Evolutionary conservation across 2,113 vertebrate species (phyloP).

Genomic region (Muscicapa adusta): DNA sequence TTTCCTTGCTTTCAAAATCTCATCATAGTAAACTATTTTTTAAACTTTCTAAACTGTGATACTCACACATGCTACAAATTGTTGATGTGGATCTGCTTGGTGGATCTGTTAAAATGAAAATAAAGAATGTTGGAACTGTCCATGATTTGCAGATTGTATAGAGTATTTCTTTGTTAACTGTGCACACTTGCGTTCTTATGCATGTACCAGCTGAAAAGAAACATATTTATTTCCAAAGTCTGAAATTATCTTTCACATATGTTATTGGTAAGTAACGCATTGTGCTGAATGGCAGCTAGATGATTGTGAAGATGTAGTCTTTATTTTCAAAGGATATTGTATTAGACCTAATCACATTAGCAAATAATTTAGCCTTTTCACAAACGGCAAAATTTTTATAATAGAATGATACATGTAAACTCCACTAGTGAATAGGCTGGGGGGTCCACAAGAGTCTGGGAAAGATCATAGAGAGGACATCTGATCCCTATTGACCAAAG

Average conservation of each 20-base stretch:
- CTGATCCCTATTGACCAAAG: not conserved
- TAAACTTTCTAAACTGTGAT: not conserved
- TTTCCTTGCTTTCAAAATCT: not conserved
- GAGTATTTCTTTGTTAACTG: not conserved
- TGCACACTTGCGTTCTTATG: not conserved
- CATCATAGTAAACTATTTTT: not conserved
- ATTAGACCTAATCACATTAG: not conserved
- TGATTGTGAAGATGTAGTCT: not conserved
- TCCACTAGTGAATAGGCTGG: accelerated
- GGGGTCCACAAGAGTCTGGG: not conserved
- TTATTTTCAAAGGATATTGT: not conserved
- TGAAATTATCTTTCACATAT: not conserved
- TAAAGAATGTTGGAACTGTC: not conserved
- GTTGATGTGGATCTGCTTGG: not conserved
- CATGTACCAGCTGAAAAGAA: not conserved
- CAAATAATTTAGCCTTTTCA: not conserved
- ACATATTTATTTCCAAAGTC: not conserved
- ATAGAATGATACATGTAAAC: not conserved
- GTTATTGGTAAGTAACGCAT: not conserved
- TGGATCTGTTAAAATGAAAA: not conserved
- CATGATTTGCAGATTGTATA: not conserved
- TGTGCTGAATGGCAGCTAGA: not conserved
- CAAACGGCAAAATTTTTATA: not conserved
- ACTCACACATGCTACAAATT: not conserved
- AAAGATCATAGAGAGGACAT: not conserved